These are phyloP conservation scores for Microctonus hyperodae DNA, from an alignment of 2,888 invertebrate species.

Conservation along the genomic window DNA sequence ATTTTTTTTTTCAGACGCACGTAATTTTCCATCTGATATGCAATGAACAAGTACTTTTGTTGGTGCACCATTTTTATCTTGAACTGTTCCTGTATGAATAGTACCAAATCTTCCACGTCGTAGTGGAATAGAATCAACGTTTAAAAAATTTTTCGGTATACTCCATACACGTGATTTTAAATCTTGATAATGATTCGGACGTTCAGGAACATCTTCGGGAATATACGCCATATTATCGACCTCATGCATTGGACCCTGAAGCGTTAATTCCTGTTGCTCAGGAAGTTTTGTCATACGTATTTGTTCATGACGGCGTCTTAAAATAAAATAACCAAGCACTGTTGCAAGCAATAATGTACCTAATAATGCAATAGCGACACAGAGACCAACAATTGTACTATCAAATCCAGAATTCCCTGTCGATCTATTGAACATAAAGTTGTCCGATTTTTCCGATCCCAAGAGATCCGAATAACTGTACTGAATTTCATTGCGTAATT, in stretches of 20 bases:
- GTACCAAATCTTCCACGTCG: conserved; percentile 82
- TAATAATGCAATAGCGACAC: conserved; percentile 76
- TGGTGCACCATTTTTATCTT: conserved; percentile 67
- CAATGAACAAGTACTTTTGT: conserved; percentile 71
- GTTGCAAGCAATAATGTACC: conserved; percentile 71
- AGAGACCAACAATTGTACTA: conserved; percentile 61
- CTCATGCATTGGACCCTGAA: conserved; percentile 82
- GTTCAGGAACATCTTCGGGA: conserved; percentile 73
- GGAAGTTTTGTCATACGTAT: conserved; percentile 66
- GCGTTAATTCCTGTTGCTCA: conserved; percentile 73
- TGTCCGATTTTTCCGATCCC: conserved; percentile 12
- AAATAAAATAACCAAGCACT: conserved; percentile 70
- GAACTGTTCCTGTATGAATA: conserved; percentile 75
- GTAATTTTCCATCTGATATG: conserved; percentile 68
- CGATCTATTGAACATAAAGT: conserved; percentile 24
- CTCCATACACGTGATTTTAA: conserved; percentile 79
- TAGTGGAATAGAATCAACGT: conserved; percentile 74
- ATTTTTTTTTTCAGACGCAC: conserved; percentile 65
- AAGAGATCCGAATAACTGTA: conserved; percentile 55
- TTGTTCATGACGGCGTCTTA: conserved; percentile 63
- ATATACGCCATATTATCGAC: conserved; percentile 82
- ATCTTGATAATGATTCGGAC: conserved; percentile 75
- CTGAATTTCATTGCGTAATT: conserved; percentile 60
- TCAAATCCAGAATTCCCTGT: conserved; percentile 12
- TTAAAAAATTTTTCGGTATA: conserved; percentile 75